Evolutionary conservation across 2,113 vertebrate species (phyloP).

Genomic region (Myxocyprinus asiaticus): DNA sequence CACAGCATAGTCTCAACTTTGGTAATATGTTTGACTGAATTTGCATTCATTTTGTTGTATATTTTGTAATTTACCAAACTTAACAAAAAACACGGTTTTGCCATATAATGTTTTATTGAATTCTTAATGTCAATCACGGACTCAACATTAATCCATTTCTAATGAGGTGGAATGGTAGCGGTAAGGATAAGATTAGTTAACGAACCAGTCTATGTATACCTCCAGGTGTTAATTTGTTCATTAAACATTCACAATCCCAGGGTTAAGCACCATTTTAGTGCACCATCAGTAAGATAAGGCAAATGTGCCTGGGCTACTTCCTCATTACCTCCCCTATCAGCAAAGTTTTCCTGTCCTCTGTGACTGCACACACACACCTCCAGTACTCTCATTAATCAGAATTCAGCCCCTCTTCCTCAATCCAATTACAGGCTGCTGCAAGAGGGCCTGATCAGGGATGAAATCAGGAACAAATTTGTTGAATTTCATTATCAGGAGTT

Average conservation of each 20-base stretch:
- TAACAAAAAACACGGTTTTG: no score
- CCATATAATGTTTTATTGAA: no score
- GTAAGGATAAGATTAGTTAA: neutral
- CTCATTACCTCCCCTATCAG: constrained; percentile 6
- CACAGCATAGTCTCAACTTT: no score
- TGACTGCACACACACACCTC: neutral
- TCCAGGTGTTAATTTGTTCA: constrained; percentile 8
- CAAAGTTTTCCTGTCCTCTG: neutral
- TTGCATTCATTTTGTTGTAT: no score
- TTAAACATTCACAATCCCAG: neutral
- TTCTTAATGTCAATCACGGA: no score
- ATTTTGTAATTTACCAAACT: no score
- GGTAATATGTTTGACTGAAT: no score
- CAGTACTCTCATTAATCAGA: constrained; percentile 30
- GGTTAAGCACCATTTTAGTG: constrained; percentile 10
- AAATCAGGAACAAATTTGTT: constrained; percentile 27
- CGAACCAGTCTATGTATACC: neutral
- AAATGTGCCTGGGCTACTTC: constrained; percentile 5
- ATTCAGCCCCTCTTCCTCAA: constrained; percentile 26
- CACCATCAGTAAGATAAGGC: neutral
- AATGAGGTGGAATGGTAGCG: neutral
- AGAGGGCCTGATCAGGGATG: constrained; percentile 18
- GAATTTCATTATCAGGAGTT: constrained; percentile 27
- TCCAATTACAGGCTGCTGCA: constrained; percentile 29
- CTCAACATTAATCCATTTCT: constrained; percentile 2